Conservation (phyloP, 2,888 invertebrate genomes). For the Drosophila ezoana region DNA sequence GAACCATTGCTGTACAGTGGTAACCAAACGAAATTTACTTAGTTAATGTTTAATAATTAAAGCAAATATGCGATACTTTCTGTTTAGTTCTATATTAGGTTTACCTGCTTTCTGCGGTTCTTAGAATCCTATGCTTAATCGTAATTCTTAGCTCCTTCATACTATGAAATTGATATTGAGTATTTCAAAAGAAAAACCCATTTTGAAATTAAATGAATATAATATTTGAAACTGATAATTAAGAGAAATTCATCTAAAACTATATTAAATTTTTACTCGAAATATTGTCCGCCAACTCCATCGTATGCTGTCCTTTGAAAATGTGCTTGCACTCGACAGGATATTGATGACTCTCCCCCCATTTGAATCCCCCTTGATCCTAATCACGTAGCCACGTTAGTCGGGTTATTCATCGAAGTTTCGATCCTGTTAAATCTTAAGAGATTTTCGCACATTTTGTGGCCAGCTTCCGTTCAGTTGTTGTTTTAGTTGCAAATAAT, state of each 20-base stretch:
- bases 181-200: too few relatives aligned
- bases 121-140: too few relatives aligned
- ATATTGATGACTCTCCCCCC: conserved; percentile 67
- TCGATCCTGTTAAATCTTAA: conserved; percentile 65
- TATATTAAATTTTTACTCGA: not conserved
- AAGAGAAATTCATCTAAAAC: not conserved
- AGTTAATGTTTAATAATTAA: too few relatives aligned
- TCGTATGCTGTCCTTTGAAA: conserved; percentile 33
- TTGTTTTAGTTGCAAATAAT: conserved; percentile 57
- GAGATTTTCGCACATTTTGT: conserved; percentile 75
- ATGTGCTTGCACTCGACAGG: conserved; percentile 58
- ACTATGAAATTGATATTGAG: too few relatives aligned
- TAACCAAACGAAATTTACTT: not conserved
- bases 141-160: too few relatives aligned
- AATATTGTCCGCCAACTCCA: conserved; percentile 22
- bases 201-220: too few relatives aligned
- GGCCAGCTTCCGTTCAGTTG: conserved; percentile 43
- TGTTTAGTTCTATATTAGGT: too few relatives aligned
- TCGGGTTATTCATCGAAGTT: conserved; percentile 32
- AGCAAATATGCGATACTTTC: too few relatives aligned
- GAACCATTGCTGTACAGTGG: conserved; percentile 60
- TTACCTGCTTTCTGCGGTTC: too few relatives aligned
- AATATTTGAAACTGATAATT: too few relatives aligned
- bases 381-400: not conserved
- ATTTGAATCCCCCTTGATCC: not conserved